Evolutionary conservation across 2,797 vertebrate genomes (phyloP), one percentile per base, ranked within the genome.

Genomic region (Phalanger gymnotis): DNA sequence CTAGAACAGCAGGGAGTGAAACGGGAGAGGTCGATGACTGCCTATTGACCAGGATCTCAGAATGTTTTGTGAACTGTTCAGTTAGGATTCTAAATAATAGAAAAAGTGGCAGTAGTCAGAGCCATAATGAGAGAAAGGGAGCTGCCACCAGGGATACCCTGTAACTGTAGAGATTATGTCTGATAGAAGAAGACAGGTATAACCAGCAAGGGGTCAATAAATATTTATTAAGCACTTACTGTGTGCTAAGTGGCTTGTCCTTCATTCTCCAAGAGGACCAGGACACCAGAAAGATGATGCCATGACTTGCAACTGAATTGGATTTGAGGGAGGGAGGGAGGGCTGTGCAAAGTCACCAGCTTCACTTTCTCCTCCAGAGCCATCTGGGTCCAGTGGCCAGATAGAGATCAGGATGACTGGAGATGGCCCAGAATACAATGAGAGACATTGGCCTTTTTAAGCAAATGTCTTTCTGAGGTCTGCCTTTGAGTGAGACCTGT

Each of bases 1-100:
- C 34, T 90, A 90, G 87, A 91, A 73, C 66, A 90, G 93, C 92
- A 51, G 92, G 90, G 25, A 57, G 52, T 57, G 57, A 10, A 92
- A 40, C 57, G 89, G 11, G 14, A 56, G 89, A 92, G 55, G 57
- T 89, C 34, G 4, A 31, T 25, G 40, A 81, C 19, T 47, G 28
- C 66, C 16, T 81, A 81, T 81, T 81, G 66, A 81, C 66, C 14
- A 81, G 66, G 66, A 22, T 81, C 66, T 81, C 66, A 58, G 16
- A n/a, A 19, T 73, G 34, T 40, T 73, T 81, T 81, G 66, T 81
- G n/a, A 81, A 47, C n/a, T 22, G 19, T 81, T 81, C 66, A 81
- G 19, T 6, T 6, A 47, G n/a, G 66, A 81, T 81, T 81, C 66
- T 81, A 81, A 81, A 81, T 81, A 25, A 81, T 81, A 40, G 66